Conservation (phyloP, 2,888 invertebrate genomes). For the Podabrus alpinus region DNA sequence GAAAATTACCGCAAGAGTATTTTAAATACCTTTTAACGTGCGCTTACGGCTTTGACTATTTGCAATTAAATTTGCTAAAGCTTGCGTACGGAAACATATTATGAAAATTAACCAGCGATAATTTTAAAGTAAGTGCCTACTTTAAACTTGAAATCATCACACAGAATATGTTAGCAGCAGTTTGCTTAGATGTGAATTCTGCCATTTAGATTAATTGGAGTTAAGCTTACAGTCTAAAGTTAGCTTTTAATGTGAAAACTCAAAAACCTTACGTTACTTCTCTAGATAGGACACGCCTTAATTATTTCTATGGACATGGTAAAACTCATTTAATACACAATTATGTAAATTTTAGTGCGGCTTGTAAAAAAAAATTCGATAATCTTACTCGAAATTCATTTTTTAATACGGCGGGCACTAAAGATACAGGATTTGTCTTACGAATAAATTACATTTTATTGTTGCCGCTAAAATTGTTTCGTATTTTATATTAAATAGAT, state of each 20-base stretch:
- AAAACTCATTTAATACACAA: conserved; percentile 42
- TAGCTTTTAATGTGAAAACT: conserved; percentile 37
- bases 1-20: not conserved
- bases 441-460: not conserved
- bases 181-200: conserved; percentile 35
- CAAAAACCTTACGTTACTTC: conserved; percentile 37
- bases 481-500: not conserved
- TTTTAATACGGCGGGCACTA: not conserved
- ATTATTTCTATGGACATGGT: conserved; percentile 39
- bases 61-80: conserved; percentile 28
- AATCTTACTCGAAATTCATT: conserved; percentile 7
- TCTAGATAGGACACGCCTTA: conserved; percentile 43
- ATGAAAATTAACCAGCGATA: conserved; percentile 33
- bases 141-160: conserved; percentile 33
- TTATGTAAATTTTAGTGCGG: conserved; percentile 42
- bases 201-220: conserved; percentile 43
- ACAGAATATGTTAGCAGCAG: conserved; percentile 41
- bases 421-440: not conserved
- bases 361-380: conserved; percentile 7
- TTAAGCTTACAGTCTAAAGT: conserved; percentile 36
- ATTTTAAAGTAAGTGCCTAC: conserved; percentile 34
- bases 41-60: conserved; percentile 20
- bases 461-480: not conserved
- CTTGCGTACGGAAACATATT: conserved; percentile 28
- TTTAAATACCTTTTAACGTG: conserved; percentile 13